Evolutionary conservation across 2,113 vertebrate species (phyloP), one percentile per base, ranked within the genome.

Genomic region (Apteryx mantelli): DNA sequence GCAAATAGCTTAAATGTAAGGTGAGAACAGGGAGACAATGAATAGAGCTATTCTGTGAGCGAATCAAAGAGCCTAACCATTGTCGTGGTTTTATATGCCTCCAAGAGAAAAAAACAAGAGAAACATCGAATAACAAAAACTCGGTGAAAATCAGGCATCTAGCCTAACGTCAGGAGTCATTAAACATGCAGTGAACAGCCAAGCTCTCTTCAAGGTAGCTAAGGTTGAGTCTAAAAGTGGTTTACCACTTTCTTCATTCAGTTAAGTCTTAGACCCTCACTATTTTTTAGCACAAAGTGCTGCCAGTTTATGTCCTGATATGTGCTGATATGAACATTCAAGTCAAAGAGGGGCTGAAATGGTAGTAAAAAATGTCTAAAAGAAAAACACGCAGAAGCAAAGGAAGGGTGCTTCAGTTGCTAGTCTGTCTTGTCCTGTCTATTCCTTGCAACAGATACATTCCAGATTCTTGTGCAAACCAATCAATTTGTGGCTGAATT

Each of bases 401-500:
- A 30, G 24, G 77, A 82, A 46, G 11, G 55, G 9, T 50, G 93
- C 21, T 82, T 75, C 32, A 11, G 53, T 18, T 7, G 5, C 50
- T 75, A 42, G 61, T 82, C 88, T 85, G 36, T 55, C 26, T 63
- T 93, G 55, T 91, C 81, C 55, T 69, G 21, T 65, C 40, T 60
- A 48, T 53, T 68, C 82, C 81, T 94, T 85, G 63, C 38, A 53
- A 61, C 38, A 82, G 82, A 71, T 46, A 46, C 16, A n/a, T 82
- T 88, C 78, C 38, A 63, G 52, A 58, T 40, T 81, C 65, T 68
- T 75, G n/a, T 82, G 58, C 74, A 95, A 95, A 93, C 68, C 88
- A 79, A 95, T 97, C 75, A 76, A 55, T 95, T 79, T 53, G 78
- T 86, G 88, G 56, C 83, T 80, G 83, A 77, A 91, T 93, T 89